Conservation (phyloP, 2,797 vertebrate species). For the Liparis tanakae region DNA sequence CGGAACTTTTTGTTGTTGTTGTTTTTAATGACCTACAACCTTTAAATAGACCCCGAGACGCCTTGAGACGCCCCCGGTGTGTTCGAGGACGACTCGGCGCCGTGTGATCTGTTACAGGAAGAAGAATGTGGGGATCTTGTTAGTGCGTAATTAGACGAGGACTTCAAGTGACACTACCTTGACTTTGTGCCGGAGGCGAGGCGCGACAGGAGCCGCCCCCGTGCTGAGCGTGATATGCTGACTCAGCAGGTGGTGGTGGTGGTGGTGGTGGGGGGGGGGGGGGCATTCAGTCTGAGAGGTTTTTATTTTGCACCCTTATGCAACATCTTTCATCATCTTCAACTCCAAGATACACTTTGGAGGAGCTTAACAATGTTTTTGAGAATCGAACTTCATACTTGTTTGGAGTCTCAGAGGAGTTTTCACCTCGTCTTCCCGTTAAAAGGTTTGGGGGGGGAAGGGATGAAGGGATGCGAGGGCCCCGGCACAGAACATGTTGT, state of each 20-base stretch:
- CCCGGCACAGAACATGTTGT: no score
- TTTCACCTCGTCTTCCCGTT: neutral
- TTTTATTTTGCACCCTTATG: conserved; percentile 25
- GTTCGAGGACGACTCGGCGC: conserved; percentile 31
- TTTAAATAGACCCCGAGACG: conserved; percentile 71
- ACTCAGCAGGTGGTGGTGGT: conserved; percentile 15
- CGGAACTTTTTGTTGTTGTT: conserved; percentile 61
- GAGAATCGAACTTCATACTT: neutral
- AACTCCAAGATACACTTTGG: neutral
- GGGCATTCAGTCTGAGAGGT: conserved; percentile 19
- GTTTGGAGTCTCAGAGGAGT: neutral
- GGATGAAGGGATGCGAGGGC: no score
- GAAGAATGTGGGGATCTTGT: conserved; percentile 14
- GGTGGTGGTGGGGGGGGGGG: neutral
- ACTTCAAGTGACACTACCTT: conserved; percentile 24
- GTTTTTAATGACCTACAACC: conserved; percentile 78
- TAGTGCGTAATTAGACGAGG: conserved; percentile 1
- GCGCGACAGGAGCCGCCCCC: neutral
- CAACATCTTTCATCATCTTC: conserved; percentile 14
- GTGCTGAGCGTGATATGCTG: conserved; percentile 31
- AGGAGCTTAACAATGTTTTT: neutral
- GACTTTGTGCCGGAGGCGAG: conserved; percentile 14
- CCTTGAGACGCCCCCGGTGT: conserved; percentile 30
- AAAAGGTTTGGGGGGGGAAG: no score
- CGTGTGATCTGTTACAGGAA: conserved; percentile 24